A percentile compares a stretch with the other conserved stretches of the same genome.
Conservation (phyloP, 2,113 vertebrate species). For the Clarias gariepinus region DNA sequence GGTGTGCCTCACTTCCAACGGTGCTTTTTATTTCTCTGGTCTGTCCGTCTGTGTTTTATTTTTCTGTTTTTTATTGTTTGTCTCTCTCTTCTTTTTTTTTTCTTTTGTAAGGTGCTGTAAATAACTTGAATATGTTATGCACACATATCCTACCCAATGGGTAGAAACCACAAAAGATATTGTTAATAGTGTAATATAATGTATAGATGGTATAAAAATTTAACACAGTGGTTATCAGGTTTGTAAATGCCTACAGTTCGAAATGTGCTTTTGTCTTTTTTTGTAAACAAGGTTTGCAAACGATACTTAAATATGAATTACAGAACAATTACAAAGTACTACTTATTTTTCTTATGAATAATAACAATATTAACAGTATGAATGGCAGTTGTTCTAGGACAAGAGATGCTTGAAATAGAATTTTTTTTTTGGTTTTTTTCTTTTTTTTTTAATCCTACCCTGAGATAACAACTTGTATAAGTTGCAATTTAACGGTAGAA, state of each 20-base stretch:
- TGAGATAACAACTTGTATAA: constrained; percentile 19
- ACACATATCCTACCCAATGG: constrained; percentile 99
- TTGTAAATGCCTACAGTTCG: constrained; percentile 85
- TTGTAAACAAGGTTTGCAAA: constrained; percentile 73
- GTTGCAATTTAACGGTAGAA: constrained; percentile 2
- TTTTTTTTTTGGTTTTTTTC: neutral
- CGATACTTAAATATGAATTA: constrained; percentile 78
- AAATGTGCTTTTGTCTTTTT: constrained; percentile 70
- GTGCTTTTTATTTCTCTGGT: constrained; percentile 87
- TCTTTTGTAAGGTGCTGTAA: constrained; percentile 92
- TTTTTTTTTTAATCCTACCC: constrained; percentile 26
- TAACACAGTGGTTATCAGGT: constrained; percentile 86
- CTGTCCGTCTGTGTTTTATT: constrained; percentile 63
- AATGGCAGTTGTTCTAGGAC: constrained; percentile 70
- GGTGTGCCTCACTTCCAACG: constrained; percentile 93
- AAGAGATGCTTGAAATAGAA: constrained; percentile 64
- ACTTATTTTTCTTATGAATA: constrained; percentile 87
- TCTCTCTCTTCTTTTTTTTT: constrained; percentile 44
- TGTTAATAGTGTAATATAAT: constrained; percentile 97
- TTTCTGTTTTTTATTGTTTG: constrained; percentile 20
- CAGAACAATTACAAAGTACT: constrained; percentile 74
- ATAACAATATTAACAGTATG: constrained; percentile 77
- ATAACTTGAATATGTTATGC: constrained; percentile 96
- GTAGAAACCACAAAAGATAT: constrained; percentile 84
- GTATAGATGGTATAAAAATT: constrained; percentile 88